Percentiles rank a stretch among this genome's conserved stretches.
These are phyloP conservation scores for Apeira syringaria DNA, from an alignment of 2,888 invertebrate genomes.

Conservation along the genomic window DNA sequence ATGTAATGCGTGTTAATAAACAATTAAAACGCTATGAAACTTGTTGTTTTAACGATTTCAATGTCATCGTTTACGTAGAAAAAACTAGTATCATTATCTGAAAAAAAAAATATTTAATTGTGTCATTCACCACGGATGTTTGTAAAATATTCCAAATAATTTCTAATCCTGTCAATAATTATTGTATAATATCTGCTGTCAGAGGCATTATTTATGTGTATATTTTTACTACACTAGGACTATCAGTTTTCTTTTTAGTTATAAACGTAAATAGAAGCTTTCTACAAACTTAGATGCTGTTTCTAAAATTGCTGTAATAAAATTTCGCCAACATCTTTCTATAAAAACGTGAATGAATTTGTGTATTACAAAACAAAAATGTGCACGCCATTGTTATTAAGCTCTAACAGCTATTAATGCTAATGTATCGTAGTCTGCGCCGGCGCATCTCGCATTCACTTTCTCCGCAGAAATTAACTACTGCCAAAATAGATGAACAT, in stretches of 20 bases:
- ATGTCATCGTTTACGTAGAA: slow-evolving; percentile 2
- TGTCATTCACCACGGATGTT: slow-evolving; percentile 28
- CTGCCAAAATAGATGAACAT: slow-evolving; percentile 45
- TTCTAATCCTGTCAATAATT: no score
- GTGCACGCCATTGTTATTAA: slow-evolving; percentile 35
- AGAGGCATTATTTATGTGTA: slow-evolving; percentile 1
- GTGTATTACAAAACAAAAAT: slow-evolving; percentile 31
- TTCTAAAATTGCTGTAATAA: slow-evolving; percentile 20
- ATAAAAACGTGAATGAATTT: slow-evolving; percentile 31
- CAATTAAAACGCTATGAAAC: slow-evolving; percentile 8
- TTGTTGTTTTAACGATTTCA: slow-evolving; percentile 6
- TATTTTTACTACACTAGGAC: no score
- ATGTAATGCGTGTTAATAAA: slow-evolving; percentile 9
- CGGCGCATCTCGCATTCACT: slow-evolving; percentile 47
- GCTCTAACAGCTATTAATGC: slow-evolving; percentile 34
- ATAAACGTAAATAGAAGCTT: slow-evolving; percentile 26
- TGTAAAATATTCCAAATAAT: no score
- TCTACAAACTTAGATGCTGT: slow-evolving; percentile 5
- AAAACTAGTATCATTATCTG: no score
- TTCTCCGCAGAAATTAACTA: slow-evolving; percentile 47
- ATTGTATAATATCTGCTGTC: no score
- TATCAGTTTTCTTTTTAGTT: not conserved
- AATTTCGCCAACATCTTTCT: slow-evolving; percentile 18
- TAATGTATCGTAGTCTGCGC: slow-evolving; percentile 41
- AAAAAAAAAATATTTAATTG: no score